A percentile compares a stretch with the other conserved stretches of the same genome.
These are phyloP conservation scores for Microcebus lehilahytsara DNA, from an alignment of 2,113 vertebrate genomes.

Conservation along the genomic window DNA sequence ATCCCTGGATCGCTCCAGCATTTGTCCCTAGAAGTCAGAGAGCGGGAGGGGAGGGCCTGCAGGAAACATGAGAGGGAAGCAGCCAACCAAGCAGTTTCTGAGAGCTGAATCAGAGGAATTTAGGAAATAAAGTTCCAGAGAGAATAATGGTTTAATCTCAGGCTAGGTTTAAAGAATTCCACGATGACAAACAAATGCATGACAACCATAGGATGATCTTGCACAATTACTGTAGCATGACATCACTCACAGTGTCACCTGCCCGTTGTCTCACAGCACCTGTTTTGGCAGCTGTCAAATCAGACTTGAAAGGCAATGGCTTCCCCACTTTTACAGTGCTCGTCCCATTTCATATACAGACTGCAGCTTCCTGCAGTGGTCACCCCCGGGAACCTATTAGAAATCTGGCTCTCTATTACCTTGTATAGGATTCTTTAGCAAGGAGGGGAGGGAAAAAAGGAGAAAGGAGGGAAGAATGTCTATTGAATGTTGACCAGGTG, in stretches of 20 bases:
- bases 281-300: neutral
- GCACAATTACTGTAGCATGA: no score
- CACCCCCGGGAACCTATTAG: neutral
- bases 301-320: neutral
- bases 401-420: neutral
- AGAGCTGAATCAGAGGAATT: neutral
- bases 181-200: fast-evolving
- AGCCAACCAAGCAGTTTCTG: neutral
- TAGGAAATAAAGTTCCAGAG: neutral
- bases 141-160: neutral
- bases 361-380: neutral
- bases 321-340: neutral
- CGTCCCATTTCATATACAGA: neutral
- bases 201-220: fast-evolving
- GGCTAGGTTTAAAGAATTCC: neutral
- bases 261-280: fast-evolving
- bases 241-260: neutral
- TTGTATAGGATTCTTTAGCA: neutral
- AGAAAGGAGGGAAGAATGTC: neutral
- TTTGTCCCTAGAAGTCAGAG: neutral
- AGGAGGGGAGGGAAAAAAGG: neutral
- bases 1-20: neutral
- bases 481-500: neutral
- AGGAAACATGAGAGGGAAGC: neutral
- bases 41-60: no score